These are phyloP conservation scores for Zaprionus inermis DNA, from an alignment of 1,140 invertebrate genomes.

Conservation along the genomic window DNA sequence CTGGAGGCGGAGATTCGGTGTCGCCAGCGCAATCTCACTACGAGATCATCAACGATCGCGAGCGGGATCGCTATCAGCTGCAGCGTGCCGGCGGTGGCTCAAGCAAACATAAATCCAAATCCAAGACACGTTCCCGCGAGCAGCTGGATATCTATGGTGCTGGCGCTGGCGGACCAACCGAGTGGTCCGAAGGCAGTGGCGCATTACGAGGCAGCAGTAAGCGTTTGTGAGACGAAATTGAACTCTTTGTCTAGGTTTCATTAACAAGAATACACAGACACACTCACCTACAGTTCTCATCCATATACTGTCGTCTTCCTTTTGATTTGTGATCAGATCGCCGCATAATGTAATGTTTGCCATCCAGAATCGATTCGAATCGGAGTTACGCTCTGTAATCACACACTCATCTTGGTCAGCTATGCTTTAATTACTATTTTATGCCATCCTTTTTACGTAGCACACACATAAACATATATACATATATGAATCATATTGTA, in stretches of 20 bases:
- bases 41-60: slow-evolving; percentile 67
- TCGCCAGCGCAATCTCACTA: slow-evolving; percentile 47
- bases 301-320: slow-evolving; percentile 24
- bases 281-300: slow-evolving; percentile 3
- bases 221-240: slow-evolving; percentile 69
- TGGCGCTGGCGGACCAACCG: slow-evolving; percentile 23
- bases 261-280: neutral
- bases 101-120: slow-evolving; percentile 65
- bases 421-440: slow-evolving; percentile 73
- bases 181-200: slow-evolving; percentile 66
- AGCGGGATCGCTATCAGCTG: slow-evolving; percentile 48
- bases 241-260: slow-evolving; percentile 68
- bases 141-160: slow-evolving; percentile 65
- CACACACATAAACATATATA: slow-evolving; percentile 31
- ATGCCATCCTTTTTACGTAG: slow-evolving; percentile 53
- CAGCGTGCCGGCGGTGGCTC: slow-evolving; percentile 44
- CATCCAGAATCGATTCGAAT: slow-evolving; percentile 49
- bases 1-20: slow-evolving; percentile 9
- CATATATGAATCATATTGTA: slow-evolving; percentile 65
- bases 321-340: slow-evolving; percentile 47
- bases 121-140: slow-evolving; percentile 63
- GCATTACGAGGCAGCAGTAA: slow-evolving; percentile 36
- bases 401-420: neutral
- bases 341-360: slow-evolving; percentile 73
- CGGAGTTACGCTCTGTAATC: neutral